These are phyloP conservation scores for Dasypogon diadema DNA, from an alignment of 2,888 invertebrate species.

Conservation along the genomic window DNA sequence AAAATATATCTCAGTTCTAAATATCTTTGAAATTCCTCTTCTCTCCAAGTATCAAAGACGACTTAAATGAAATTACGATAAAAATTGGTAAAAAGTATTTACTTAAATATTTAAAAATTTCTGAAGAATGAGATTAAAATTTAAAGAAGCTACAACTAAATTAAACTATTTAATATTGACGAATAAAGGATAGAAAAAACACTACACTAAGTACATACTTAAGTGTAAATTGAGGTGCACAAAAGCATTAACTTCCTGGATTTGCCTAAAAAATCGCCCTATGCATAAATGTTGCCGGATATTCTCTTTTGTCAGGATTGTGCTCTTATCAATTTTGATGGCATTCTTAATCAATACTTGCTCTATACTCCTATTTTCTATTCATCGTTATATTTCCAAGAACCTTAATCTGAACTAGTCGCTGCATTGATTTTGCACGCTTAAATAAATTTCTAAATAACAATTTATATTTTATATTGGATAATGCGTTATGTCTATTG, in stretches of 20 bases:
- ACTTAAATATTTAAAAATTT: constrained; percentile 31
- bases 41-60: constrained; percentile 66
- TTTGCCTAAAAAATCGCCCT: no score
- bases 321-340: no score
- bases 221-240: constrained; percentile 6
- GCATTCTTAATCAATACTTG: no score
- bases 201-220: constrained; percentile 1
- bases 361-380: no score
- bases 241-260: constrained; percentile 4
- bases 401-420: no score
- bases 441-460: no score
- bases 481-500: no score
- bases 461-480: no score
- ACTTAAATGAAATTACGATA: constrained; percentile 56
- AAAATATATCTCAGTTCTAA: constrained; percentile 5
- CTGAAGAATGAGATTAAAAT: constrained; percentile 4
- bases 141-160: constrained; percentile 19
- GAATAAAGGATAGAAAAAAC: constrained; percentile 35
- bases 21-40: constrained; percentile 61
- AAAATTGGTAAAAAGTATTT: constrained; percentile 5
- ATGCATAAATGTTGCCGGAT: no score
- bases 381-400: no score
- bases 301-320: no score
- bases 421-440: no score
- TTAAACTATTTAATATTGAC: constrained; percentile 37